Evolutionary conservation across 1,140 invertebrate species (phyloP).

Genomic region (Drosophila pruinosa): DNA sequence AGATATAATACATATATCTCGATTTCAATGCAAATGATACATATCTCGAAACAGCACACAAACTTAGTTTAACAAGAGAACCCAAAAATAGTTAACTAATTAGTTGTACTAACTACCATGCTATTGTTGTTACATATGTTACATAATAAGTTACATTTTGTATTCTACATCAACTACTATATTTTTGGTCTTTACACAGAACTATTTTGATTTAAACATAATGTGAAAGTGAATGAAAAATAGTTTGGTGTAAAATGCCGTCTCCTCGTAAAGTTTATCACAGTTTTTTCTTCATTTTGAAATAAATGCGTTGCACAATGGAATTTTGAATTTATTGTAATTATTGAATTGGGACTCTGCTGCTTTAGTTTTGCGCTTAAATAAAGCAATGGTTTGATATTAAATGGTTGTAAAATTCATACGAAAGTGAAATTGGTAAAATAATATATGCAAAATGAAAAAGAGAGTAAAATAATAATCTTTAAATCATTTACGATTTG

Average conservation of each 20-base stretch:
- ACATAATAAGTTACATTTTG: slow-evolving; percentile 26
- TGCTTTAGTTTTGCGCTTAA: no score
- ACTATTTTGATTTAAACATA: background rate
- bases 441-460: no score
- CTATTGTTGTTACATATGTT: slow-evolving; percentile 37
- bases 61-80: slow-evolving; percentile 48
- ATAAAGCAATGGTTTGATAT: no score
- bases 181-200: background rate
- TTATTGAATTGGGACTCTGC: background rate
- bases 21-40: slow-evolving; percentile 26
- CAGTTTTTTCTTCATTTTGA: slow-evolving; percentile 32
- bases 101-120: slow-evolving; percentile 16
- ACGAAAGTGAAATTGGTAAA: no score
- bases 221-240: background rate
- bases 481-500: no score
- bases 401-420: no score
- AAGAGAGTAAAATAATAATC: no score
- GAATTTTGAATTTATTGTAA: slow-evolving; percentile 13
- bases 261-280: slow-evolving; percentile 1
- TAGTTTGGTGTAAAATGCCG: background rate
- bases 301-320: slow-evolving; percentile 64
- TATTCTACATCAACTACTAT: background rate
- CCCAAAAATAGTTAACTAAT: slow-evolving; percentile 69
- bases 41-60: slow-evolving; percentile 47
- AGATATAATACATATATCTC: background rate